Conservation (phyloP, 2,888 invertebrate genomes). For the Thereva unica region DNA sequence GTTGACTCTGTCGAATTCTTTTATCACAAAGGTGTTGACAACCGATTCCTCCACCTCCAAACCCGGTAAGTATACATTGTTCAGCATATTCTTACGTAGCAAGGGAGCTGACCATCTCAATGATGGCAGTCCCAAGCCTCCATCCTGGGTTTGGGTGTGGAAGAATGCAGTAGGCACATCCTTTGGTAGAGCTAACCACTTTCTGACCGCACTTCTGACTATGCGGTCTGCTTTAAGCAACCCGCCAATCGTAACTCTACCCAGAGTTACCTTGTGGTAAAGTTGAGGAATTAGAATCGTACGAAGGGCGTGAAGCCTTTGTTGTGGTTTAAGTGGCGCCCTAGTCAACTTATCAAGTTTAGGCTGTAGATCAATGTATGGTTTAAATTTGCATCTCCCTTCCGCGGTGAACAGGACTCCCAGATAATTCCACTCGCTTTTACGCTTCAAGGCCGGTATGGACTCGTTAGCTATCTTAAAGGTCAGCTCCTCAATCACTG, state of each 20-base stretch:
- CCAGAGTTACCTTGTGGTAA: conserved; percentile 1
- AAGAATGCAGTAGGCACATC: conserved; percentile 2
- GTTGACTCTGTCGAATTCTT: background rate
- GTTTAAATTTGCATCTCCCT: background rate
- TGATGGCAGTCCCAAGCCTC: background rate
- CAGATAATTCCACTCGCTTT: background rate
- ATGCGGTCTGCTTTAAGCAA: background rate
- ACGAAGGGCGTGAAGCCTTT: background rate
- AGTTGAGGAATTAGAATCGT: background rate
- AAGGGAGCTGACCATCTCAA: background rate
- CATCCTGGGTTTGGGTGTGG: background rate
- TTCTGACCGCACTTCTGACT: background rate
- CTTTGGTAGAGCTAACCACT: background rate
- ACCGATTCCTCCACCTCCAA: background rate
- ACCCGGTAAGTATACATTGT: background rate
- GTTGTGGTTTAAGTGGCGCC: conserved; percentile 7
- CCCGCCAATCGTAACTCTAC: background rate
- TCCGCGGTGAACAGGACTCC: background rate
- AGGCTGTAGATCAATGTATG: background rate
- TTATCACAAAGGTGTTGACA: background rate
- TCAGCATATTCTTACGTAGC: background rate
- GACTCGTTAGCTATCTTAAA: background rate
- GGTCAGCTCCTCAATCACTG: background rate
- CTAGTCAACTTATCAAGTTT: background rate
- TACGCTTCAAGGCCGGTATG: background rate